Evolutionary conservation across 2,888 invertebrate genomes (phyloP).

Genomic region (Lochmaea crataegi): DNA sequence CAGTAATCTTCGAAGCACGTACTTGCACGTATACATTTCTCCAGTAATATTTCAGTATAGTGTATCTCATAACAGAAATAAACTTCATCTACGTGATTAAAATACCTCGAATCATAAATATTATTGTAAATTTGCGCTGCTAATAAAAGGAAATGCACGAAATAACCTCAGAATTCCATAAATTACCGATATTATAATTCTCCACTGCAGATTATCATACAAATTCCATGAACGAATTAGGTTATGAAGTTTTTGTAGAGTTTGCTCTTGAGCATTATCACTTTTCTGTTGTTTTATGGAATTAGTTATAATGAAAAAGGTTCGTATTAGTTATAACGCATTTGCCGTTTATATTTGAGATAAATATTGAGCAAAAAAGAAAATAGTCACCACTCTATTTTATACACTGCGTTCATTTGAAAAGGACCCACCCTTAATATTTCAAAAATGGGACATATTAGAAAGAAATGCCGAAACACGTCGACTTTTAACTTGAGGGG

Average conservation of each 20-base stretch:
- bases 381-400: too few species aligned
- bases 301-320: not conserved
- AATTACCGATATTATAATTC: not conserved
- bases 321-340: not conserved
- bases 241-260: not conserved
- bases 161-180: not conserved
- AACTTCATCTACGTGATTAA: slow-evolving; percentile 9
- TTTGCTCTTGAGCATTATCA: not conserved
- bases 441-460: too few species aligned
- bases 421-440: too few species aligned
- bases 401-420: too few species aligned
- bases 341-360: too few species aligned
- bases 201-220: not conserved
- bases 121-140: not conserved
- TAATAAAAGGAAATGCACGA: not conserved
- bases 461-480: too few species aligned
- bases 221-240: not conserved
- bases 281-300: not conserved
- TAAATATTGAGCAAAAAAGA: too few species aligned
- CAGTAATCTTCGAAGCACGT: slow-evolving; percentile 8
- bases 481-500: too few species aligned
- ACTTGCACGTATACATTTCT: not conserved
- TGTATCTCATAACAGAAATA: slow-evolving; percentile 3
- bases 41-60: not conserved
- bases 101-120: slow-evolving; percentile 4